phyloP scores from a whole-genome alignment of 1,140 invertebrate species.

The Ericerus pela region DNA sequence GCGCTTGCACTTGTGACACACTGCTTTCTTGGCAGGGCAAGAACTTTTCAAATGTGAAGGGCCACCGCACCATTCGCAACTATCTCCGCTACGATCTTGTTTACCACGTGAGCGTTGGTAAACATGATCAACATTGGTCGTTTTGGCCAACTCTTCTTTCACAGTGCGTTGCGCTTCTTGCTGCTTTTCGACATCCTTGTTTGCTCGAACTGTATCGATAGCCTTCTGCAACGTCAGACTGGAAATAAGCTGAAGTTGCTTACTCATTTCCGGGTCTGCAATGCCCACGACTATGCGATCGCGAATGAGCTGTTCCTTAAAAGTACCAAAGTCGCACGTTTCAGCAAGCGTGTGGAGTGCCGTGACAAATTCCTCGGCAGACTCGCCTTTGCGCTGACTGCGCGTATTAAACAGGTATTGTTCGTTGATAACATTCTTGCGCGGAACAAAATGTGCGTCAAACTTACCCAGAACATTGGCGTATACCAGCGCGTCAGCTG shows the following conservation, averaged over 20 bases:
- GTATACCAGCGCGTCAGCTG: neutral
- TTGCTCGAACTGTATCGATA: too few relatives aligned
- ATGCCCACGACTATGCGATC: constrained; percentile 30
- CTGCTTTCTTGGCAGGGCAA: too few relatives aligned
- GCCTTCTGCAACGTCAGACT: too few relatives aligned
- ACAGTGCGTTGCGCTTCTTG: too few relatives aligned
- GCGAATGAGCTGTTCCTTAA: constrained; percentile 29
- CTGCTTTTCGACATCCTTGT: too few relatives aligned
- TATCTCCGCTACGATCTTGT: too few relatives aligned
- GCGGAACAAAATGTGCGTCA: constrained; percentile 26
- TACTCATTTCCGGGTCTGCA: constrained; percentile 21
- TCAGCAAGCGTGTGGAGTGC: constrained; percentile 27
- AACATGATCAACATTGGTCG: too few relatives aligned
- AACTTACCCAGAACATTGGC: constrained; percentile 2
- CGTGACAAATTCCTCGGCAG: constrained; percentile 30
- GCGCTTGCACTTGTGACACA: too few relatives aligned
- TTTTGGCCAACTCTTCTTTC: too few relatives aligned
- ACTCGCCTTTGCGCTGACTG: constrained; percentile 25
- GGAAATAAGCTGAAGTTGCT: constrained; percentile 23
- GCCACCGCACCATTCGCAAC: too few relatives aligned
- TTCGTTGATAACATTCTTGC: constrained; percentile 29
- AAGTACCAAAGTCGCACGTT: constrained; percentile 27
- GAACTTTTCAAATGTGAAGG: too few relatives aligned
- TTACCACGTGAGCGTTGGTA: too few relatives aligned
- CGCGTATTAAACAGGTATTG: constrained; percentile 28